Conservation (phyloP, 2,888 invertebrate species). For the Hipparchia sbordonii region DNA sequence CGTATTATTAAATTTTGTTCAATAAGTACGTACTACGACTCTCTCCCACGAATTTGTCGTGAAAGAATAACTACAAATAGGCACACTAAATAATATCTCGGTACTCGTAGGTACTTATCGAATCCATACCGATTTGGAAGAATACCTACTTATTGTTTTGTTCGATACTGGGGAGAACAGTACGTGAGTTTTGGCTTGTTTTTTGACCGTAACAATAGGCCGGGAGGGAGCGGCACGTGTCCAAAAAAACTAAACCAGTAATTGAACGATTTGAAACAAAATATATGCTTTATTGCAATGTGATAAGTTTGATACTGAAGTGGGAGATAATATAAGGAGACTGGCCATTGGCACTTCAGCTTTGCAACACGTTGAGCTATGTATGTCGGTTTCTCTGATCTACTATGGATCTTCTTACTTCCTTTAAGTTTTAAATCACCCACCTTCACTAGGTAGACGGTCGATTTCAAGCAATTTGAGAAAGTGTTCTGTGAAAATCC, state of each 20-base stretch:
- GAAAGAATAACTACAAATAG: slow-evolving; percentile 51
- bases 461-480: too few species aligned
- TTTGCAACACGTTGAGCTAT: too few species aligned
- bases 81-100: slow-evolving; percentile 47
- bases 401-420: too few species aligned
- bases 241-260: slow-evolving; percentile 43
- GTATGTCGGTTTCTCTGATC: too few species aligned
- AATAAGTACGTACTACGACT: background rate
- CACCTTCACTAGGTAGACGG: too few species aligned
- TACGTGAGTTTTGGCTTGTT: slow-evolving; percentile 72
- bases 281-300: slow-evolving; percentile 13
- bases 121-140: slow-evolving; percentile 56
- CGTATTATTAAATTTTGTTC: too few species aligned
- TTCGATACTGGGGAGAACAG: slow-evolving; percentile 59
- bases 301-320: slow-evolving; percentile 26
- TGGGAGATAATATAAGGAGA: background rate
- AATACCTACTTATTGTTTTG: slow-evolving; percentile 55
- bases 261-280: slow-evolving; percentile 35
- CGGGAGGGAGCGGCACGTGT: slow-evolving; percentile 67
- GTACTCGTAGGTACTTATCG: slow-evolving; percentile 45
- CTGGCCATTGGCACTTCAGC: too few species aligned
- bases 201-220: slow-evolving; percentile 70
- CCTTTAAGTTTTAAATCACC: too few species aligned
- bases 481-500: too few species aligned
- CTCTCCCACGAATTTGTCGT: slow-evolving; percentile 39